Conservation (phyloP, 1,140 invertebrate species). For the Cylas formicarius region DNA sequence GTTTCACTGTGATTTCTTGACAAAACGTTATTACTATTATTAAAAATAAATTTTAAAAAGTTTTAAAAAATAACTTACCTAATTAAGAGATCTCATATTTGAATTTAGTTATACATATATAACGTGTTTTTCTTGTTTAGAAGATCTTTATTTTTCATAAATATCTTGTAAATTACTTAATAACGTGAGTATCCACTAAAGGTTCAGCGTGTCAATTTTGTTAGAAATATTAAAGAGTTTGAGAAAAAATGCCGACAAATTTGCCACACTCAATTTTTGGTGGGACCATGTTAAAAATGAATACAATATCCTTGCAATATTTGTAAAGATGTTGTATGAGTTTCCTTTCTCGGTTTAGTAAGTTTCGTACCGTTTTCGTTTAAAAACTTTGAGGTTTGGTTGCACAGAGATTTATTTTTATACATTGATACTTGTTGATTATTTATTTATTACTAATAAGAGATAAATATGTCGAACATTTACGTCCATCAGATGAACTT, state of each 20-base stretch:
- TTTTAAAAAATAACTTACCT: conserved; percentile 40
- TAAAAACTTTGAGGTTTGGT: conserved; percentile 23
- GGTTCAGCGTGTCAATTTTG: no score
- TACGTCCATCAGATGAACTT: conserved; percentile 4
- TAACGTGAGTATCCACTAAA: no score
- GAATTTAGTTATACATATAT: conserved; percentile 40
- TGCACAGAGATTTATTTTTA: conserved; percentile 28
- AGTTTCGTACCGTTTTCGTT: conserved; percentile 17
- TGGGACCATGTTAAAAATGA: no score
- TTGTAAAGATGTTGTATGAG: conserved; percentile 25
- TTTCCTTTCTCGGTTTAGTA: conserved; percentile 11
- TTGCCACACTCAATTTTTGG: no score
- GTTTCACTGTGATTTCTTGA: conserved; percentile 45
- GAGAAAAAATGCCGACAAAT: no score
- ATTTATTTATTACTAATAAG: conserved; percentile 32
- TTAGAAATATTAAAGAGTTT: no score
- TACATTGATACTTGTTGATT: conserved; percentile 26
- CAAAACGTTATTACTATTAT: conserved; percentile 42
- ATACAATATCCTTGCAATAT: conserved; percentile 29
- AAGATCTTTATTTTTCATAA: conserved; percentile 40
- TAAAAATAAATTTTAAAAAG: conserved; percentile 35
- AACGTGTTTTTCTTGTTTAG: conserved; percentile 35
- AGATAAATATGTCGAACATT: no score
- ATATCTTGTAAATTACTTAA: conserved; percentile 22
- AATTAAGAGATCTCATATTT: conserved; percentile 43